Evolutionary conservation across 2,113 vertebrate species (phyloP).

Genomic region (Corythornis madagascariensis): DNA sequence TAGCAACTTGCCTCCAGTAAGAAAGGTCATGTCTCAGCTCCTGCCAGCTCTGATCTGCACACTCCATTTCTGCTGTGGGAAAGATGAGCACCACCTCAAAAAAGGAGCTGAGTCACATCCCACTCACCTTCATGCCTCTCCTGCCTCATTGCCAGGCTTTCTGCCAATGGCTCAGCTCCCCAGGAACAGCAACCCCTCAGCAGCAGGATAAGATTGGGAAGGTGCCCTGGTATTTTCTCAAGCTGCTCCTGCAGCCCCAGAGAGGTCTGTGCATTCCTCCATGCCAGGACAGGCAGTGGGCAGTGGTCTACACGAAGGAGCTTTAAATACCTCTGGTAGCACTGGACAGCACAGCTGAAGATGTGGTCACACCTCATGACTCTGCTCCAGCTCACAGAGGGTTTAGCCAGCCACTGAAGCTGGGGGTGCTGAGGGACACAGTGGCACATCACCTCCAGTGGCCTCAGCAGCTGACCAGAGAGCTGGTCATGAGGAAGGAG

Average conservation of each 20-base stretch:
- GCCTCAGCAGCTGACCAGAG: background rate
- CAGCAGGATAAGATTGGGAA: background rate
- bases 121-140: background rate
- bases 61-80: background rate
- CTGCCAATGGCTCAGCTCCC: background rate
- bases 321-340: constrained; percentile 7
- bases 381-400: background rate
- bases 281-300: background rate
- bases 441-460: rapidly evolving
- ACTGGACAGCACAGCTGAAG: constrained; percentile 18
- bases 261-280: background rate
- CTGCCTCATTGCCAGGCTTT: background rate
- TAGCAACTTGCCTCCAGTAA: background rate
- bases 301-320: background rate
- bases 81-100: background rate
- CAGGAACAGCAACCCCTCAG: background rate
- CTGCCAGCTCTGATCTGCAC: background rate
- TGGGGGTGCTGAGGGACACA: background rate
- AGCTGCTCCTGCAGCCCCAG: background rate
- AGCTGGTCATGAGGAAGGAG: background rate
- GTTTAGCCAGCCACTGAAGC: background rate
- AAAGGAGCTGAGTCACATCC: background rate
- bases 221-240: background rate
- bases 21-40: background rate
- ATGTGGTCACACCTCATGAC: constrained; percentile 20